These are phyloP conservation scores for Galeopterus variegatus DNA, from an alignment of 2,113 vertebrate species.

Conservation along the genomic window DNA sequence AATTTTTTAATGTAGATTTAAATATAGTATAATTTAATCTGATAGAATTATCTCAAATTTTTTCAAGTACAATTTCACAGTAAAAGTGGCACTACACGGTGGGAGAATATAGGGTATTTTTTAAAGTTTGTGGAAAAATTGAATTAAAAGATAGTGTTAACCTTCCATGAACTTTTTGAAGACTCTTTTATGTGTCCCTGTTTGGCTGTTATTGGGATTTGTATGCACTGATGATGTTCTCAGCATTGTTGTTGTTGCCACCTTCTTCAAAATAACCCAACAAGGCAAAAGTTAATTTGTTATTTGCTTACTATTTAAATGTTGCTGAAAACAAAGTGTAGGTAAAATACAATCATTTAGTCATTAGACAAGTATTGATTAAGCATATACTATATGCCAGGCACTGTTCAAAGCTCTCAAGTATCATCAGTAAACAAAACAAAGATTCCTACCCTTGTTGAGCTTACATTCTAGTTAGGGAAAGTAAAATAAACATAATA, in stretches of 20 bases:
- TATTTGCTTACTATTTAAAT: slow-evolving; percentile 40
- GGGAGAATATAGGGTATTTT: background rate
- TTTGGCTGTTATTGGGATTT: background rate
- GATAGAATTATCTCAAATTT: background rate
- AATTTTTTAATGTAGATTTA: background rate
- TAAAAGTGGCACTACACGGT: background rate
- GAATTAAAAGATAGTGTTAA: too few species aligned
- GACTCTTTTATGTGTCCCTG: background rate
- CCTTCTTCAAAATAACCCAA: slow-evolving; percentile 1
- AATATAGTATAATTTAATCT: slow-evolving; percentile 62
- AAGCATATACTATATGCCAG: background rate
- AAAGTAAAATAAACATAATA: slow-evolving; percentile 48
- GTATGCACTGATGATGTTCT: background rate
- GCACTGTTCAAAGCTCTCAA: background rate
- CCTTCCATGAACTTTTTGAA: too few species aligned
- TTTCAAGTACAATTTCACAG: background rate
- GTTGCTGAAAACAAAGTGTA: slow-evolving; percentile 10
- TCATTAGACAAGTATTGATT: slow-evolving; percentile 32
- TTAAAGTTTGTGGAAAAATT: too few species aligned
- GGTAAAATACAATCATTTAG: slow-evolving; percentile 4
- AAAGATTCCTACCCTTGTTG: background rate
- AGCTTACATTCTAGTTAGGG: slow-evolving; percentile 1
- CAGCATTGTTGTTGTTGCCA: background rate
- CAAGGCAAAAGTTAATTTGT: slow-evolving; percentile 40
- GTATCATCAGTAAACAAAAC: slow-evolving; percentile 27